Base-by-base conservation (phyloP, 2,113 vertebrate species). In the Maccullochella peelii region DNA sequence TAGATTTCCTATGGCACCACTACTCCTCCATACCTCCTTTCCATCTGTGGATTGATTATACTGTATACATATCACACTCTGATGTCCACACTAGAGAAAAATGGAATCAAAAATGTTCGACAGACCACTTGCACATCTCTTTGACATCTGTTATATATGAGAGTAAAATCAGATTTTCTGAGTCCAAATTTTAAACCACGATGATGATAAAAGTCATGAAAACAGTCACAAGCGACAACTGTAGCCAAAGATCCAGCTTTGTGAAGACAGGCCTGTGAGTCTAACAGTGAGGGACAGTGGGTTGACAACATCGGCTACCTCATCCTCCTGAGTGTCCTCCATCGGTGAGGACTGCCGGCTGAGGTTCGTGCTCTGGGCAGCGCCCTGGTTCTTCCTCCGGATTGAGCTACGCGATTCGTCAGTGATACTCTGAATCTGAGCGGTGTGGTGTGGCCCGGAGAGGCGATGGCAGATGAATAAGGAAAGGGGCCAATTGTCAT, bases 341-440 rank as follows among this genome's bases (percentile, higher is more conserved):
- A 88, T 86, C 36, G 92, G 71, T 62, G 94, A 92, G 91, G 93
- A 91, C 88, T 96, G 94, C 42, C 75, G 93, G 92, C 95, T 95
- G 83, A 94, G 93, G 85, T 78, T 93, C 33, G 90, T 1, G 71
- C 90, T 85, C 76, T 94, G 90, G 9, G 85, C 87, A 59, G 92
- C 89, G 80, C 85, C 90, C 78, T 74, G 94, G 92, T 95, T 95
- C 95, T 96, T 96, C 92, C 96, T 95, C 89, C 95, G 93, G 92
- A 96, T 96, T 69, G 96, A 96, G 94, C 93, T 95, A 94, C 96
- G 96, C 0, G 96, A 96, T 74, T 95, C 95, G 6, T 96, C 96
- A 72, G 95, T 96, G 95, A 96, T 96, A 94, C 96, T 96, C 88
- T 96, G 96, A 95, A 96, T 96, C 96, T 96, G 95, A 91, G 92